phyloP scores from a whole-genome alignment of 2,113 vertebrate genomes.

The Chaetorhynchus papuensis region DNA sequence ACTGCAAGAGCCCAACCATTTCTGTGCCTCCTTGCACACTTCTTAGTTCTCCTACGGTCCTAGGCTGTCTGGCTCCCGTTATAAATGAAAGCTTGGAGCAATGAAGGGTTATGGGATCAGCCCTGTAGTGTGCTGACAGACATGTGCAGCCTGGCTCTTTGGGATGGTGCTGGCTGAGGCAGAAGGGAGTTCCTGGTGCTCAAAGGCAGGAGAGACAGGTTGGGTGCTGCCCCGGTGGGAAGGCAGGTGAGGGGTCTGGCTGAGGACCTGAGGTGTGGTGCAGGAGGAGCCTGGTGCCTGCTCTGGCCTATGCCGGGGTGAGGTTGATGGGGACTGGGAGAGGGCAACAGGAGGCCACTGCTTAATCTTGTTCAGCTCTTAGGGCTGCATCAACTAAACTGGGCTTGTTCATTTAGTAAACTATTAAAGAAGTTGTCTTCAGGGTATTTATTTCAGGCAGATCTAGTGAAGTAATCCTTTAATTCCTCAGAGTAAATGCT shows the following conservation, averaged over 20 bases:
- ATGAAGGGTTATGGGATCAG: neutral
- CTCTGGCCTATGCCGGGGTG: neutral
- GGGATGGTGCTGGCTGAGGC: neutral
- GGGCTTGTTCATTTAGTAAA: neutral
- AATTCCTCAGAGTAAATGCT: slow-evolving; percentile 25
- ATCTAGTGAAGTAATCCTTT: slow-evolving; percentile 20
- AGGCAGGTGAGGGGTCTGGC: neutral
- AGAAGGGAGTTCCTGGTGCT: neutral
- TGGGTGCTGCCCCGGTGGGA: neutral
- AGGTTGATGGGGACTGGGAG: neutral
- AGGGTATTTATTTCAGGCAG: neutral
- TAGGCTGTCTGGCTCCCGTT: neutral
- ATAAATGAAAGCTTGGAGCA: neutral
- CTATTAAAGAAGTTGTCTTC: neutral
- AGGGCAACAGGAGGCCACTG: neutral
- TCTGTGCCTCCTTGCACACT: fast-evolving
- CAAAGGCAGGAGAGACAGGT: neutral
- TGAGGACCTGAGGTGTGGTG: no score
- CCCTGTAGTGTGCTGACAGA: neutral
- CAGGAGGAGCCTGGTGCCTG: neutral
- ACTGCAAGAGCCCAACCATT: neutral
- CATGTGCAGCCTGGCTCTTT: fast-evolving
- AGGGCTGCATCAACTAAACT: neutral
- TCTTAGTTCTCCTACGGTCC: neutral
- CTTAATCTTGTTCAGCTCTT: neutral